These are phyloP conservation scores for Coregonus ussuriensis DNA, from an alignment of 2,797 vertebrate species.

Conservation along the genomic window DNA sequence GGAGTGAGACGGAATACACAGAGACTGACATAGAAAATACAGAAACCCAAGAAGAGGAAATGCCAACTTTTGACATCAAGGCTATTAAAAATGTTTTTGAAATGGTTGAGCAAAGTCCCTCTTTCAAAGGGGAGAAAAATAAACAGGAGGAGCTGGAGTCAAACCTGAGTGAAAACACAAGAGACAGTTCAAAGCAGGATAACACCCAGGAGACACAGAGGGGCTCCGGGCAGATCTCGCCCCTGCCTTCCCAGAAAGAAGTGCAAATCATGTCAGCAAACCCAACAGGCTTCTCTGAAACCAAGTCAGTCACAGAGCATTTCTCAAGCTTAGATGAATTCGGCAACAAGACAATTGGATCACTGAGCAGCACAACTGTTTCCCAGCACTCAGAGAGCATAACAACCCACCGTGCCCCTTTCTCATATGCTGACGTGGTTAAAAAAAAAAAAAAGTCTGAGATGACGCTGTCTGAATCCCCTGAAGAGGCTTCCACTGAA, in stretches of 20 bases:
- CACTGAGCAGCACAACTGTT: conserved; percentile 64
- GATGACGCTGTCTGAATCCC: conserved; percentile 61
- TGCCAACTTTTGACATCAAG: conserved; percentile 76
- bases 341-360: conserved; percentile 72
- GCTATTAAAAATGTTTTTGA: conserved; percentile 81
- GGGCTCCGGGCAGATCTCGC: conserved; percentile 64
- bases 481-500: conserved; percentile 75
- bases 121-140: conserved; percentile 68
- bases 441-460: conserved; percentile 81
- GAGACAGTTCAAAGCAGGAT: conserved; percentile 69
- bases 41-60: conserved; percentile 66
- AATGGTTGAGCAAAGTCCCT: conserved; percentile 73
- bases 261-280: conserved; percentile 59
- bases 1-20: conserved; percentile 53
- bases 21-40: conserved; percentile 61
- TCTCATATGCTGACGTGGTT: conserved; percentile 89
- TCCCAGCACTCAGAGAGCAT: conserved; percentile 69
- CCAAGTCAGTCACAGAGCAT: conserved; percentile 70
- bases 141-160: conserved; percentile 71
- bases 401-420: conserved; percentile 68
- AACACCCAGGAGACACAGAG: conserved; percentile 64
- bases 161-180: conserved; percentile 66
- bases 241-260: conserved; percentile 55
- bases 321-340: conserved; percentile 77
- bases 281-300: conserved; percentile 71